Conservation (phyloP, 2,113 vertebrate genomes). For the Mastomys coucha region DNA sequence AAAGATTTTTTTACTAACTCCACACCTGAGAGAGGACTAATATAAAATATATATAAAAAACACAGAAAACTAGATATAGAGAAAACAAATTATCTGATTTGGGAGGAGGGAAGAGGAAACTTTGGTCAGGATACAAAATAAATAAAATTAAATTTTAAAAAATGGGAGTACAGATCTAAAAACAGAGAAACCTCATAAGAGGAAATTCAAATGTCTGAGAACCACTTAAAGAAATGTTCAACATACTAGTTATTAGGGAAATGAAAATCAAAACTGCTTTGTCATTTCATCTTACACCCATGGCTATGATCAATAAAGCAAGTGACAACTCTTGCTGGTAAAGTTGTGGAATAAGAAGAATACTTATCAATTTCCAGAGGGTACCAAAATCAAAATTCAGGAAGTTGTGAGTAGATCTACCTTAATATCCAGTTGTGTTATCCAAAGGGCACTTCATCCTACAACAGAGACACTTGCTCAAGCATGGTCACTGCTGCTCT, state of each 20-base stretch:
- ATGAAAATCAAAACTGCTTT: neutral
- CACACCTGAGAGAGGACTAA: neutral
- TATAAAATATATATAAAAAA: neutral
- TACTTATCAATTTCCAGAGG: neutral
- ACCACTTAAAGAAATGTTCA: neutral
- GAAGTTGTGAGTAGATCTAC: neutral
- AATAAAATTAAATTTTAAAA: neutral
- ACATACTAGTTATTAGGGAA: neutral
- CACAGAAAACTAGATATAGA: neutral
- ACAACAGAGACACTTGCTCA: neutral
- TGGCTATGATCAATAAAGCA: neutral
- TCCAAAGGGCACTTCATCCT: neutral
- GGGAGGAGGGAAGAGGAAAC: neutral
- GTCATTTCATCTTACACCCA: neutral
- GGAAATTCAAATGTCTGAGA: neutral
- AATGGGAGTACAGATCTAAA: neutral
- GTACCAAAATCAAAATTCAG: too few relatives aligned
- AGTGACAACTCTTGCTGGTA: neutral
- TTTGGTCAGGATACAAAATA: neutral
- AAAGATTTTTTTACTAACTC: neutral
- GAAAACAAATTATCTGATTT: neutral
- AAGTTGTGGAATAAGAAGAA: neutral
- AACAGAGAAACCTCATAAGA: neutral
- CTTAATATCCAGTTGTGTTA: neutral
- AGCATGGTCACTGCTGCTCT: neutral